Conservation (phyloP, 1,140 invertebrate genomes). For the Neodiprion lecontei region DNA sequence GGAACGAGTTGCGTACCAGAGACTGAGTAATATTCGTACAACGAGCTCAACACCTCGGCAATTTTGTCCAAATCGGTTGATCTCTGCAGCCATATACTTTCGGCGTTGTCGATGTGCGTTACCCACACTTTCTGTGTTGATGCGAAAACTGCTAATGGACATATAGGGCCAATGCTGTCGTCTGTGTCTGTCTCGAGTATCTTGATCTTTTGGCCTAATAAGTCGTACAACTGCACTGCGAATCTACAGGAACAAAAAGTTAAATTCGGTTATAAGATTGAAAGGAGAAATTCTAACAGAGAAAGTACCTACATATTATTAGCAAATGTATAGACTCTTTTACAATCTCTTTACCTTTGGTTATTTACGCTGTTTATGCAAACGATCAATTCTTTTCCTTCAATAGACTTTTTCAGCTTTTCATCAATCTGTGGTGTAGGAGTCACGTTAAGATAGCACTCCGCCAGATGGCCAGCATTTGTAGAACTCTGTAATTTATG, state of each 20-base stretch:
- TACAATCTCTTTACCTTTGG: conserved; percentile 58
- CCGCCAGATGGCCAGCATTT: conserved; percentile 61
- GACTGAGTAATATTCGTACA: conserved; percentile 67
- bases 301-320: neutral
- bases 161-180: conserved; percentile 62
- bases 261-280: neutral
- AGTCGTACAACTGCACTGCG: conserved; percentile 65
- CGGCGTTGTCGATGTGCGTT: conserved; percentile 58
- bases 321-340: neutral
- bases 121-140: conserved; percentile 62
- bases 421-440: conserved; percentile 31
- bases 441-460: conserved; percentile 51
- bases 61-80: conserved; percentile 53
- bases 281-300: too few relatives aligned
- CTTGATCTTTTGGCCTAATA: conserved; percentile 65
- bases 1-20: conserved; percentile 47
- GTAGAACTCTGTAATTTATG: conserved; percentile 5
- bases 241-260: conserved; percentile 58
- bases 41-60: conserved; percentile 56
- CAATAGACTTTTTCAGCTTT: conserved; percentile 37
- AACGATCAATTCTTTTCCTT: conserved; percentile 58
- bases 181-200: conserved; percentile 59
- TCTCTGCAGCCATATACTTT: conserved; percentile 69
- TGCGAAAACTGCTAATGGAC: conserved; percentile 64
- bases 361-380: conserved; percentile 65